Evolutionary conservation across 1,140 invertebrate genomes (phyloP).

Genomic region (Habropoda laboriosa): DNA sequence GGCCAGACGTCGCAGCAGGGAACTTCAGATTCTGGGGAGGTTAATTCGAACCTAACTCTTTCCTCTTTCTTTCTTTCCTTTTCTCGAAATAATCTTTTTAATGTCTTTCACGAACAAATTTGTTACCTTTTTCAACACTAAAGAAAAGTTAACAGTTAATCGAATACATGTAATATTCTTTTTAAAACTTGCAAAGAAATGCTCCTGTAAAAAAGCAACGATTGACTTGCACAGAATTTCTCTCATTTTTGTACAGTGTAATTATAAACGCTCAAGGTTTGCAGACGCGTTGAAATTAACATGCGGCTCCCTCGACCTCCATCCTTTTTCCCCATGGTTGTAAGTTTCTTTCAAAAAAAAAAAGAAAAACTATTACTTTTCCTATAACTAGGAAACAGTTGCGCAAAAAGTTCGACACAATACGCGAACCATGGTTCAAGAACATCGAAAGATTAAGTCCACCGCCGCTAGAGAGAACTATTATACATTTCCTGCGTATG

Average conservation of each 20-base stretch:
- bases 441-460: neutral
- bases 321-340: neutral
- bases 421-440: neutral
- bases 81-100: constrained; percentile 7
- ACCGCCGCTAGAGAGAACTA: neutral
- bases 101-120: constrained; percentile 53
- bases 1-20: constrained; percentile 55
- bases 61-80: neutral
- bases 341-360: too few relatives aligned
- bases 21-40: constrained; percentile 24
- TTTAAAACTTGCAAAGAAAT: constrained; percentile 1
- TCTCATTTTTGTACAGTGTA: constrained; percentile 38
- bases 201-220: constrained; percentile 1
- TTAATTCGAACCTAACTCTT: constrained; percentile 34
- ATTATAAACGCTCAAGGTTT: constrained; percentile 53
- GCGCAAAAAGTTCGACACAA: neutral
- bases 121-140: neutral
- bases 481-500: neutral
- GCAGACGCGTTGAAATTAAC: constrained; percentile 45
- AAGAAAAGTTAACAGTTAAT: too few relatives aligned
- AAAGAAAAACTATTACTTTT: too few relatives aligned
- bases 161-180: too few relatives aligned
- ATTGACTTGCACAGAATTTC: constrained; percentile 29
- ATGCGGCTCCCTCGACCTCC: neutral
- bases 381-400: neutral